Base-by-base conservation (phyloP, 2,113 vertebrate genomes). In the Phaethon lepturus region DNA sequence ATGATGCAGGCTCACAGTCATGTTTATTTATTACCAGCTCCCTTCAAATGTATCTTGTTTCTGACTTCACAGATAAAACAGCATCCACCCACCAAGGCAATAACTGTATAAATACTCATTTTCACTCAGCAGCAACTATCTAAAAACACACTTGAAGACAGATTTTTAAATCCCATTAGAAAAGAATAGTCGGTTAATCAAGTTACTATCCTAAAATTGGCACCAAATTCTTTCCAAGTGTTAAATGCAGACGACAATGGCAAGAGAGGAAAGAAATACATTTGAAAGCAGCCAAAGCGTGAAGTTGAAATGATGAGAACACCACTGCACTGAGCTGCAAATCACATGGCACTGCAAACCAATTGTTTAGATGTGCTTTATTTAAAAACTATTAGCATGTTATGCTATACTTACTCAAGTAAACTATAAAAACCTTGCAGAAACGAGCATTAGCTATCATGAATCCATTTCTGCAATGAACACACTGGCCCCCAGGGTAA, bases 381-480 rank as follows among this genome's bases (percentile, higher is more conserved):
- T 62, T 91, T 90, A 42, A 96, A 88, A 93, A 40, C 44, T 94
- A 94, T 92, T 78, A 92, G 26, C 53, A 93, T 83, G 69, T 76
- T 93, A 83, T 96, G 85, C 95, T 75, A 62, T 89, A 91, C 81
- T 77, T 55, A 80, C 90, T 72, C 89, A 86, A 95, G 90, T 76
- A 94, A 98, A 94, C 62, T 35, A 81, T 88, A 92, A 93, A 95
- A 96, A 93, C 47, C 28, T 76, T 85, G 59, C 45, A 62, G 98
- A 98, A 98, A 95, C 29, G 68, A 88, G 90, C 56, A 91, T 73
- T 97, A 96, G 82, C 71, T 92, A 86, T 95, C 97, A 96, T 72
- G 96, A 98, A 98, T 95, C 87, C 96, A 83, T 96, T 98, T 98
- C 97, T 97, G 53, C 92, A 89, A 91, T 68, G 92, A 97, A 95